Evolutionary conservation across 1,140 invertebrate species (phyloP).

Genomic region (Batillaria attramentaria): DNA sequence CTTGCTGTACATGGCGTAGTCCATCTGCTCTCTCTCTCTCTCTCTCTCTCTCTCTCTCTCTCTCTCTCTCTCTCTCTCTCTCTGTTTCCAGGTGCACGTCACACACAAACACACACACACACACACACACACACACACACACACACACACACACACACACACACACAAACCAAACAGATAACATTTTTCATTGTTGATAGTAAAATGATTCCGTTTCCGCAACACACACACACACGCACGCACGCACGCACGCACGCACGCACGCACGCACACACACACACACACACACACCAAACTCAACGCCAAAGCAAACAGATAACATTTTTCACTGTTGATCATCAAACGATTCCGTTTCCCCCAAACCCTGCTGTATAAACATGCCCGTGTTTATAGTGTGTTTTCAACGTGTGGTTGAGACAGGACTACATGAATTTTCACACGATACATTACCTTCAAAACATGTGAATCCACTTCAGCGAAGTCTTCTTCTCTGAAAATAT

Average conservation of each 20-base stretch:
- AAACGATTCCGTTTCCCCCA: too few relatives aligned
- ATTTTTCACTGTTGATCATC: too few relatives aligned
- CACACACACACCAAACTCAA: neutral
- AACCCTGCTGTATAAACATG: neutral
- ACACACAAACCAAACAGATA: neutral
- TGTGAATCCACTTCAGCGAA: slow-evolving; percentile 58
- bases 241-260: neutral
- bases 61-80: neutral
- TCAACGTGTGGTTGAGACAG: neutral
- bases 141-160: neutral
- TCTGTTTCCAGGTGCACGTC: neutral
- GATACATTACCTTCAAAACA: slow-evolving; percentile 49
- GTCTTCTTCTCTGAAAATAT: slow-evolving; percentile 51
- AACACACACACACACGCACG: neutral
- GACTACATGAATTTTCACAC: neutral
- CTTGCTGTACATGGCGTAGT: too few relatives aligned
- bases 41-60: neutral
- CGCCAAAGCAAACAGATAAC: neutral
- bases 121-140: neutral
- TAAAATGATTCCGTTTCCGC: too few relatives aligned
- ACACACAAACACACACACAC: too few relatives aligned
- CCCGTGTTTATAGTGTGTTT: neutral
- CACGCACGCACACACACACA: neutral
- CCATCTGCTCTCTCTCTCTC: neutral
- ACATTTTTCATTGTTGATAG: neutral